Base-by-base conservation (phyloP, 2,113 vertebrate species). In the Heterotilapia buettikoferi region DNA sequence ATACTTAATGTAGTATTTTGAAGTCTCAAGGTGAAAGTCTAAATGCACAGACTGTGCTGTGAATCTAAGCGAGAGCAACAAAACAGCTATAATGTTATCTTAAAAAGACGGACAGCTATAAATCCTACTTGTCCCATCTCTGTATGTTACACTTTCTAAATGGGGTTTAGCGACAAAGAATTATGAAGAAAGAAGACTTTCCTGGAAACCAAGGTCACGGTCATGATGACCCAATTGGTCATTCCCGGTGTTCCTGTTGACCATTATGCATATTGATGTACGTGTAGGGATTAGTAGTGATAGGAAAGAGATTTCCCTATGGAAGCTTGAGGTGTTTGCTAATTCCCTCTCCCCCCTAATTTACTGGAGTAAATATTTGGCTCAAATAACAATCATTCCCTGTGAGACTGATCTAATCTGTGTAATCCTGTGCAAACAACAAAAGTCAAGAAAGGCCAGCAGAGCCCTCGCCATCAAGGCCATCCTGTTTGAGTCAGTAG, bases 301-400 rank as follows among this genome's bases (percentile, higher is more conserved):
- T 89, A 81, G 82, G 82, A 84, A 91, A 88, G 61, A 56, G 59
- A 89, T 84, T 68, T 85, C 86, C 89, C 80, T 31, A 50, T 16
- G 21, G 85, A 84, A 59, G 61, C 84, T 86, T 56, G 56, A 6
- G 26, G 26, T 91, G 89, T 85, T 91, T 91, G 88, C 86, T 92
- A 91, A 94, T 91, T 90, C 90, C 71, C 68, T 54, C 81, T 43
- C 38, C 43, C 63, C 38, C 56, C n/a, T 66, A 85, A 94, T 90
- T 91, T 81, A 85, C 71, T n/a, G 4, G 6, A 68, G 92, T 88
- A 92, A 96, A 94, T 94, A 95, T 94, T 96, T 92, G 83, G 80
- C 79, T 91, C 92, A 94, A 95, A 95, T 89, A 95, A 89, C 89
- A 94, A 93, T 93, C 90, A 91, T 85, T 88, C 71, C 85, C 84